Conservation (phyloP, 2,888 invertebrate genomes). For the Orthosia incerta region DNA sequence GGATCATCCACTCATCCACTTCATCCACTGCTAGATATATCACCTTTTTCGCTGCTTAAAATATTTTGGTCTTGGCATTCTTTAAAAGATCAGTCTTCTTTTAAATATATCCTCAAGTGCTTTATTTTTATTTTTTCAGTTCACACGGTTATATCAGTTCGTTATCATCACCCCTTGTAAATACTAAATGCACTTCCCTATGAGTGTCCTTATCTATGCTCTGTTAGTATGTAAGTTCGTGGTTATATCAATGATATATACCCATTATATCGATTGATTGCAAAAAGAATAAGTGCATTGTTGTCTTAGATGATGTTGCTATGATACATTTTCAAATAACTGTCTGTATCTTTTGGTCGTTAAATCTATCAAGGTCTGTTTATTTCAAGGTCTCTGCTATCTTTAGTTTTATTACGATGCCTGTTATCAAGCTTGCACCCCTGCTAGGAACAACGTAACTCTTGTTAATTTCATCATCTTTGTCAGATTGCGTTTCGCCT, state of each 20-base stretch:
- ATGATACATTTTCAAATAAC: neutral
- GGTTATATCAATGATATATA: neutral
- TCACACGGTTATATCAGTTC: neutral
- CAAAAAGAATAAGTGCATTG: neutral
- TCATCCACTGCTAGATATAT: neutral
- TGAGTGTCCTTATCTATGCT: slow-evolving; percentile 27
- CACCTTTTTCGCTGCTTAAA: too few species aligned
- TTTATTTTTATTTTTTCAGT: neutral
- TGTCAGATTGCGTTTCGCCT: neutral
- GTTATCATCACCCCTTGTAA: slow-evolving; percentile 13
- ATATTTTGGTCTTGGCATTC: neutral
- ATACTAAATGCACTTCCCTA: slow-evolving; percentile 6
- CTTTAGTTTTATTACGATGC: slow-evolving; percentile 15
- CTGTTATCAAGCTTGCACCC: slow-evolving; percentile 35
- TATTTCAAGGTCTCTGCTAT: slow-evolving; percentile 25
- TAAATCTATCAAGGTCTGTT: slow-evolving; percentile 17
- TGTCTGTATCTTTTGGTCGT: neutral
- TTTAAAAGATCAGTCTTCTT: too few species aligned
- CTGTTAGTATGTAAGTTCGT: slow-evolving; percentile 18
- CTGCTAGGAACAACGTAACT: slow-evolving; percentile 10
- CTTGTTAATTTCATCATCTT: slow-evolving; percentile 46
- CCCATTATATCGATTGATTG: neutral
- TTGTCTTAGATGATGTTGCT: slow-evolving; percentile 19
- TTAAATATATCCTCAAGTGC: neutral
- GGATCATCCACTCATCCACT: too few species aligned